Evolutionary conservation across 2,797 vertebrate genomes (phyloP), one percentile per base, ranked within the genome.

Genomic region (Champsocephalus gunnari): DNA sequence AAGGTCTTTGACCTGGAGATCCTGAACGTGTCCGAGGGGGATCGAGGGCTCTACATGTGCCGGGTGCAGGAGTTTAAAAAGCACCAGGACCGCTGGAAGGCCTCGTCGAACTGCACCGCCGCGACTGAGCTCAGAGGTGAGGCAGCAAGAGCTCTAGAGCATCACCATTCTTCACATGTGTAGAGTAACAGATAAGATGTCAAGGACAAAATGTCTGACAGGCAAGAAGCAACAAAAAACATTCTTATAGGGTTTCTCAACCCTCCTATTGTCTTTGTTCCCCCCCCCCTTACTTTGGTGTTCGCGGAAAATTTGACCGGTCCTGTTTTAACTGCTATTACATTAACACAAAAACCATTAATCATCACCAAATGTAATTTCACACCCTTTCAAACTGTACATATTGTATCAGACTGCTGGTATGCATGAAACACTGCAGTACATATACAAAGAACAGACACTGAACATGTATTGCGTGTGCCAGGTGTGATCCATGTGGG

Each of bases 51-150:
- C 48, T 99, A 99, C 71, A 94, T 95, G 83, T 99, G 98, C 86
- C 95, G 95, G 84, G 97, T 97, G 34, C 98, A 98, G 86, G 98
- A 99, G 92, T 98, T 99, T 72, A 96, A 95, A 74, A 96, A 94
- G 79, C 93, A 96, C 61, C 95, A 93, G 86, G 96, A 96, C 68
- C 96, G 96, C 53, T 99, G 98, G 98, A 98, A 96, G 47, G 96
- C 96, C 0, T 96, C 96, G 48, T 96, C 95, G 69, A 98, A 99
- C 38, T 95, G 94, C 67, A 97, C 96, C 0, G 96, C 97, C 1
- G 92, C 95, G 1, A 98, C 97, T 0, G 95, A 98, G 86, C 91
- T 99, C 79, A 95, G 93, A 97, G 98, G 98, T 99, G 73, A 95
- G 88, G 3, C 6, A 38, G 12, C 16, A 51, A 9, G n/a, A 3